A percentile compares a stretch with the other conserved stretches of the same genome.
These are phyloP conservation scores for Hylaea fasciaria DNA, from an alignment of 2,888 invertebrate genomes.

Conservation along the genomic window DNA sequence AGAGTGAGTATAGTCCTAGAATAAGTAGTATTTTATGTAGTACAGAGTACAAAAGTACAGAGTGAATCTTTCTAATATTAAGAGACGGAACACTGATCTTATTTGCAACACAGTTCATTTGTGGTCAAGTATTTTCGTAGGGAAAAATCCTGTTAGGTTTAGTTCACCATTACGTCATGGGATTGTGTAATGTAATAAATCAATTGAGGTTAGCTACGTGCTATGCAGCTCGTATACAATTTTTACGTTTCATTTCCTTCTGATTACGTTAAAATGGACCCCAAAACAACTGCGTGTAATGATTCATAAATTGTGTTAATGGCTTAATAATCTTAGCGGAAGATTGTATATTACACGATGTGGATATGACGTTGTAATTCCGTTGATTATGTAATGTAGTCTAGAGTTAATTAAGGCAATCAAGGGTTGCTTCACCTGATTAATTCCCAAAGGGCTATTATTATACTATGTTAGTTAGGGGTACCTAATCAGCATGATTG, in stretches of 20 bases:
- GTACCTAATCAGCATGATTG: background rate
- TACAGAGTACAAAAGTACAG: no score
- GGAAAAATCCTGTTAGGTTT: background rate
- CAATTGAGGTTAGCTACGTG: slow-evolving; percentile 1
- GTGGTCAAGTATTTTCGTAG: background rate
- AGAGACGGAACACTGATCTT: no score
- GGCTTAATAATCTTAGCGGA: slow-evolving; percentile 23
- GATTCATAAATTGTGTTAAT: slow-evolving; percentile 22
- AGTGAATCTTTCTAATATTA: no score
- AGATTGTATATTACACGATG: slow-evolving; percentile 16
- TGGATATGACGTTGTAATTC: background rate
- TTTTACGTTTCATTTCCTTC: slow-evolving; percentile 26
- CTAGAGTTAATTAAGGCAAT: background rate
- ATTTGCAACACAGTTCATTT: no score
- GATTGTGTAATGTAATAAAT: background rate
- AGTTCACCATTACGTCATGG: background rate
- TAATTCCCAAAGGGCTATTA: slow-evolving; percentile 1
- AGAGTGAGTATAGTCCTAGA: no score
- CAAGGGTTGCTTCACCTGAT: background rate
- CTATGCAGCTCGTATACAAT: slow-evolving; percentile 8
- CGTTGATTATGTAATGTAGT: background rate
- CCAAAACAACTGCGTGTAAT: slow-evolving; percentile 17
- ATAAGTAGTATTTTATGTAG: no score
- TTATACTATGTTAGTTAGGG: background rate
- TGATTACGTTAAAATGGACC: slow-evolving; percentile 20